Conservation (phyloP, 2,888 invertebrate species). For the Alloplasta piceator region DNA sequence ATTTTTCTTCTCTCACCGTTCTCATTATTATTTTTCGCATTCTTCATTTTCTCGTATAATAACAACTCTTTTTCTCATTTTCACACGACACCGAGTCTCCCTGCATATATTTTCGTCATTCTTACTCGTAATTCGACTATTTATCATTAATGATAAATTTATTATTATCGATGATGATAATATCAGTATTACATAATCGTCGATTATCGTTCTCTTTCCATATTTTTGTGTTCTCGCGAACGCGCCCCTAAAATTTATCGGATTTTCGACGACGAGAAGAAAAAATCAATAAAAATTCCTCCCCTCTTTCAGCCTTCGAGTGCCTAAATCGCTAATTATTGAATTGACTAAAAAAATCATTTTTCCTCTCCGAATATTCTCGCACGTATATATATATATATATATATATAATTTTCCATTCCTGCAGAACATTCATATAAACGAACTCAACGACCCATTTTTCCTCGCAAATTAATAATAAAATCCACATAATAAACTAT, state of each 20-base stretch:
- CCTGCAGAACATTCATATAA: no score
- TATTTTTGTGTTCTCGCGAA: neutral
- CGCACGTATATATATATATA: conserved; percentile 46
- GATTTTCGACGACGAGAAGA: neutral
- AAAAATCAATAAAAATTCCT: conserved; percentile 1
- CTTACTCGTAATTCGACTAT: no score
- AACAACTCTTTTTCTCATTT: conserved; percentile 35
- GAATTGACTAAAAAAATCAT: conserved; percentile 79
- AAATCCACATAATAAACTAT: conserved; percentile 52
- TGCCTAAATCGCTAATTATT: conserved; percentile 67
- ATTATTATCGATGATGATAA: neutral
- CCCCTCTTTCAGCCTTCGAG: no score
- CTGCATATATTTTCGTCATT: conserved; percentile 45
- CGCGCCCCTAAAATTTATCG: neutral
- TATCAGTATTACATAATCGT: neutral
- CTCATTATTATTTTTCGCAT: neutral
- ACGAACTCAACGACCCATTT: no score
- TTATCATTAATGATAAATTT: conserved; percentile 27
- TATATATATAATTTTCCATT: conserved; percentile 43
- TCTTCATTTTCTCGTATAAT: conserved; percentile 12
- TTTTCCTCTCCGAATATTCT: conserved; percentile 43
- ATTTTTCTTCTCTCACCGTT: conserved; percentile 27
- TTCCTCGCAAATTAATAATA: no score
- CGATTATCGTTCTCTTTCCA: neutral
- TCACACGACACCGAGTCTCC: conserved; percentile 40